Evolutionary conservation across 2,888 invertebrate genomes (phyloP), one percentile per base, ranked within the genome.

Genomic region (Stenodera caucasica): DNA sequence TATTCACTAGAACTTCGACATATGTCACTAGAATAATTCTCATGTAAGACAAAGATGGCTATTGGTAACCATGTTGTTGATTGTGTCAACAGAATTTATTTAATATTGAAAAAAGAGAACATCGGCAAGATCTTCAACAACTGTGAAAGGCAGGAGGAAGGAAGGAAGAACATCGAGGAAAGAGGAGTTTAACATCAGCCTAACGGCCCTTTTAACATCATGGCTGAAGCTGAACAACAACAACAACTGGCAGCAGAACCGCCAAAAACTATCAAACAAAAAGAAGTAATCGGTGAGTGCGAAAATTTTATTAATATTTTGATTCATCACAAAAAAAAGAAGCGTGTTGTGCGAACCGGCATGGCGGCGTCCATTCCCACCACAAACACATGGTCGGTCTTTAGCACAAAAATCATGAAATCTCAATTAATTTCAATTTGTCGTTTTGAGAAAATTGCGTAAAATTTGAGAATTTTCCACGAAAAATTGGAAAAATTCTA

Each of bases 181-280:
- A 85, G 88, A 86, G 88, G 88, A 88, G 88, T 87, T 86, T 84
- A 86, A 86, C 87, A 87, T 86, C 87, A 87, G 81, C 86, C 87
- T 85, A 86, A 86, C 86, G 86, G 86, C 86, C 88, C 87, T 85
- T 87, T 65, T 69, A 76, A 71, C 75, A 75, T 70, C 72, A 95
- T 96, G 95, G 94, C 94, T 91, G 95, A 96, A 91, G 90, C 94
- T 87, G 94, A 89, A 81, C 87, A 88, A 84, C 85, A 85, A 82
- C 82, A 86, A 82, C 82, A 84, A 82, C 81, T 83, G 82, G 82
- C 81, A 82, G 77, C 72, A 76, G 74, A 76, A 75, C 72, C 73
- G 56, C 80, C 76, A 83, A 84, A 77, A 85, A 86, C 86, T 84
- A 86, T 84, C 81, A 88, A 87, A 83, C 89, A 89, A 84, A 94